Evolutionary conservation across 2,113 vertebrate species (phyloP).

Genomic region (Epinephelus lanceolatus): DNA sequence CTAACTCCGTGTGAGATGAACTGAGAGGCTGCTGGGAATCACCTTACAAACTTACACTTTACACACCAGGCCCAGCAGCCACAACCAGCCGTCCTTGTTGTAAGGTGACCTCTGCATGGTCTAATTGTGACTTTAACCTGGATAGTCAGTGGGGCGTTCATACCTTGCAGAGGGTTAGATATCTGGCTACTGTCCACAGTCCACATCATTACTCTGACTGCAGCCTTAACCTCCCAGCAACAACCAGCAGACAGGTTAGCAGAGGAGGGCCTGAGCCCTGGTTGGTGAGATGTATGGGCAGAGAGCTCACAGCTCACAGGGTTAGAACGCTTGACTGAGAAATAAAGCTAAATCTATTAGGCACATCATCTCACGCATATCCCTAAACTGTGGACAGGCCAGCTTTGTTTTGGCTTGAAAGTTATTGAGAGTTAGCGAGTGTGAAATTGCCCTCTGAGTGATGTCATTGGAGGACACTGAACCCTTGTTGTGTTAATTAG

Average conservation of each 20-base stretch:
- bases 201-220: constrained; percentile 80
- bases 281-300: constrained; percentile 32
- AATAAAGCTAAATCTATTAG: constrained; percentile 52
- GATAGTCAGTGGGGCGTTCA: constrained; percentile 79
- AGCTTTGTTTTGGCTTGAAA: constrained; percentile 75
- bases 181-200: constrained; percentile 69
- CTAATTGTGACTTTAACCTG: constrained; percentile 76
- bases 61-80: constrained; percentile 24
- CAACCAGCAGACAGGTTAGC: constrained; percentile 27
- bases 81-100: constrained; percentile 60
- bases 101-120: constrained; percentile 68
- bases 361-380: constrained; percentile 65
- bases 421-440: constrained; percentile 79
- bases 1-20: not conserved
- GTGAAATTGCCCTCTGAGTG: constrained; percentile 79
- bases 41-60: constrained; percentile 24
- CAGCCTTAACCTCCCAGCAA: constrained; percentile 50
- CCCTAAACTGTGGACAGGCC: constrained; percentile 64
- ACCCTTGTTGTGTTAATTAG: constrained; percentile 79
- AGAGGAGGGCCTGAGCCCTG: constrained; percentile 18
- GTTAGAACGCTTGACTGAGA: constrained; percentile 23
- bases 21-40: constrained; percentile 5
- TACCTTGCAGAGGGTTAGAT: constrained; percentile 72
- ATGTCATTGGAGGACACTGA: constrained; percentile 77
- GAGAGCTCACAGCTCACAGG: constrained; percentile 22